Evolutionary conservation across 2,113 vertebrate species (phyloP).

Genomic region (Phrynosoma platyrhinos): DNA sequence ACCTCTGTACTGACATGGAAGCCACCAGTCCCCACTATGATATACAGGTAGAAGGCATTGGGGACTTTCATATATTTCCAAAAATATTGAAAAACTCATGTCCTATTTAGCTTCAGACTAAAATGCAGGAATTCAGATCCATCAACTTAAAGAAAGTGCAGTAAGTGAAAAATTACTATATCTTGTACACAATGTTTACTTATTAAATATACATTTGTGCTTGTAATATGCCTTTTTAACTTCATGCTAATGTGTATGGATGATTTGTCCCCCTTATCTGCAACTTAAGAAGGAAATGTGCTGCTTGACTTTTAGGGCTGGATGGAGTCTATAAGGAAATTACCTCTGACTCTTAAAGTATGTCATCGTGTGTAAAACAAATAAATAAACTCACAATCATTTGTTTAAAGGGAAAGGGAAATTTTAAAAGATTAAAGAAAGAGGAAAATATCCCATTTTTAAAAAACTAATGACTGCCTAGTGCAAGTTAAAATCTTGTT

Average conservation of each 20-base stretch:
- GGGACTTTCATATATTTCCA: not conserved
- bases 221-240: not conserved
- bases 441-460: not conserved
- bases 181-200: not conserved
- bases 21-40: too few relatives aligned
- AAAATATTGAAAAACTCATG: not conserved
- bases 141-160: not conserved
- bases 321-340: constrained; percentile 22
- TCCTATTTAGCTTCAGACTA: too few relatives aligned
- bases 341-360: constrained; percentile 25
- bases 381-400: not conserved
- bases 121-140: not conserved
- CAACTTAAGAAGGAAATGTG: not conserved
- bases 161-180: not conserved
- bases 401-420: constrained; percentile 3
- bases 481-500: constrained; percentile 16
- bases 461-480: not conserved
- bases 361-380: not conserved
- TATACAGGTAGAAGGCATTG: not conserved
- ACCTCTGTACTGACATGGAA: too few relatives aligned
- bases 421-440: constrained; percentile 2
- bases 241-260: rapidly evolving
- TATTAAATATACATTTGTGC: not conserved
- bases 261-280: constrained; percentile 4
- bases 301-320: constrained; percentile 20